Evolutionary conservation across 2,113 vertebrate genomes (phyloP).

Genomic region (Piaya cayana): DNA sequence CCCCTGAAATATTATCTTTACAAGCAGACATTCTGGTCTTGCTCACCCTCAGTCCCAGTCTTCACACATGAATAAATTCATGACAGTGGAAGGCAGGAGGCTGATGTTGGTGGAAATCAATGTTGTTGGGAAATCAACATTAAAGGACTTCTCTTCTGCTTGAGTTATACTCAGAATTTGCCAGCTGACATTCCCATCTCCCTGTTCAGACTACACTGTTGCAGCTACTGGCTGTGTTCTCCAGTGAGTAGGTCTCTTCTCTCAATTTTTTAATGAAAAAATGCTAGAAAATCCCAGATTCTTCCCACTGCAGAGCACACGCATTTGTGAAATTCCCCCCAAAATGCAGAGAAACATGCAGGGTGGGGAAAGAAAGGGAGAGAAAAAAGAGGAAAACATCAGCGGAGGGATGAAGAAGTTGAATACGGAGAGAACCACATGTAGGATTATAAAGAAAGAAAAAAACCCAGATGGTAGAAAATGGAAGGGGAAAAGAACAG

Average conservation of each 20-base stretch:
- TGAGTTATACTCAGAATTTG: not conserved
- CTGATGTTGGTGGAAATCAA: not conserved
- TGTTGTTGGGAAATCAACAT: not conserved
- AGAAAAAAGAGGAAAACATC: not conserved
- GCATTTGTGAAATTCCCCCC: not conserved
- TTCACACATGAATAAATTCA: not conserved
- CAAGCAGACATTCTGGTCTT: not conserved
- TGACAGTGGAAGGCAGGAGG: not conserved
- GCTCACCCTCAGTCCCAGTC: not conserved
- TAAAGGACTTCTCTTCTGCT: not conserved
- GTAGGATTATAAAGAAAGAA: not conserved
- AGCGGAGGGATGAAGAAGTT: not conserved
- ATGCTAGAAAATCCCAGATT: not conserved
- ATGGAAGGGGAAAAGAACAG: not conserved
- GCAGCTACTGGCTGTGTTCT: not conserved
- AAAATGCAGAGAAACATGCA: not conserved
- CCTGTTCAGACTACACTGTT: not conserved
- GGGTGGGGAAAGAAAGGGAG: not conserved
- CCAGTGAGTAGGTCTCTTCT: not conserved
- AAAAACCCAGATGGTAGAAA: not conserved
- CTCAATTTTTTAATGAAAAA: not conserved
- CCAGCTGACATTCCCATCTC: not conserved
- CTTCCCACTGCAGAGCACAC: not conserved
- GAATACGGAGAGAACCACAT: not conserved
- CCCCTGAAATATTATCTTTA: not conserved